Evolutionary conservation across 1,140 invertebrate species (phyloP), one percentile per base, ranked within the genome.

Genomic region (Papilio dardanus): DNA sequence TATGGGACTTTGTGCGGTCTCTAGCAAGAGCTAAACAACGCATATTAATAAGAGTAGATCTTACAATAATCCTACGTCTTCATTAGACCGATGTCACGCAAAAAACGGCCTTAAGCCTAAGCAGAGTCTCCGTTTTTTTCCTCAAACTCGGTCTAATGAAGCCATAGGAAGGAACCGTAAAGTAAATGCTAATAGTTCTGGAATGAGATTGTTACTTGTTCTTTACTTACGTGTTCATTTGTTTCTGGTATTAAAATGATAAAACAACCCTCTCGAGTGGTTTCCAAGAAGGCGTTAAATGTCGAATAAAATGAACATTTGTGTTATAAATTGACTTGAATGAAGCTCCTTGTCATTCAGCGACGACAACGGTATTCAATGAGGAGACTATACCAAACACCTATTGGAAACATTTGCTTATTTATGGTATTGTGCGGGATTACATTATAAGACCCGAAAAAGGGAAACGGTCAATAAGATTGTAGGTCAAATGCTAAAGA

Each of bases 281-380:
- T 33, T 87, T 88, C 87, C 76, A 74, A 76, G 85, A 87, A 88
- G 19, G 54, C 67, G 77, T 79, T 77, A 80, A 82, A 81, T 76
- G 78, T 58, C 75, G 76, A 75, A 66, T 81, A 80, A 81, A 78
- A 71, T 46, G 50, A 62, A 71, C 28, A 66, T 40, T 74, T 77
- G 75, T 79, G 76, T 82, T 84, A 88, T 85, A 88, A 88, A 88
- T 87, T 76, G 81, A 75, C 77, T 85, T 86, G 83, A 87, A 88
- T 88, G 87, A 85, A 83, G 75, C 81, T 76, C 62, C 73, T 85
- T 81, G 67, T 76, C 80, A 81, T 83, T 80, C 79, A 74, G 73
- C 78, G 74, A 79, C 71, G 74, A 69, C 54, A 16, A 46, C 65
- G 28, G 33, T 21, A 24, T n/a, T n/a, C 46, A 50, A 21, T 50